Evolutionary conservation across 2,888 invertebrate genomes (phyloP), one percentile per base, ranked within the genome.

Genomic region (Morpho helenor): DNA sequence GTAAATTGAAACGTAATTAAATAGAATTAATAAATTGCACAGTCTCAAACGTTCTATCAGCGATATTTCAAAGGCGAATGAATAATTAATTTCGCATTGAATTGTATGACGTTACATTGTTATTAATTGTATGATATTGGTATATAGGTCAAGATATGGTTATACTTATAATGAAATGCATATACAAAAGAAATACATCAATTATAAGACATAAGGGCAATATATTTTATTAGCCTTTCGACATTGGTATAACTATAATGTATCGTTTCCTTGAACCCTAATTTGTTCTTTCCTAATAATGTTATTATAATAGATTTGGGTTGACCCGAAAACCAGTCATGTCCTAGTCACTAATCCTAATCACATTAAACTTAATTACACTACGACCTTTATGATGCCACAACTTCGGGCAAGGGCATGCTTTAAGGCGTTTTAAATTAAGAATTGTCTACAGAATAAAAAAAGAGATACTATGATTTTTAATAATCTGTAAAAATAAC

Each of bases 171-270:
- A 31, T 31, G 1, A 31, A 52, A 42, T 22, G 22, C 49, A 31
- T 43, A 6, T 51, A 9, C 8, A 31, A 54, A 58, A 54, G 16
- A 9, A 47, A 55, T 50, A 51, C 42, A 47, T 43, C 10, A 59
- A 50, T 55, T 43, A 52, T 57, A 57, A 44, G 16, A 48, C 44
- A 31, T 7, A 40, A 47, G 50, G 62, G 62, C 61, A 53, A 65
- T 71, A 70, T 60, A 49, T 64, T 52, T 65, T 50, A 61, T 62
- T 68, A 72, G 65, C 65, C 54, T 69, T 64, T 64, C 65, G 68
- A 65, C 69, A 49, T 72, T 61, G 66, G 64, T 73, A 70, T 72
- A 69, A 59, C 63, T 73, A 73, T 70, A 69, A 67, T 65, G 61
- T 68, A 52, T 52, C 31, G 52, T 70, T 70, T 72, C 68, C 70